Percentiles rank a stretch among this genome's conserved stretches.
phyloP scores from a whole-genome alignment of 2,113 vertebrate species.

The Peromyscus leucopus region DNA sequence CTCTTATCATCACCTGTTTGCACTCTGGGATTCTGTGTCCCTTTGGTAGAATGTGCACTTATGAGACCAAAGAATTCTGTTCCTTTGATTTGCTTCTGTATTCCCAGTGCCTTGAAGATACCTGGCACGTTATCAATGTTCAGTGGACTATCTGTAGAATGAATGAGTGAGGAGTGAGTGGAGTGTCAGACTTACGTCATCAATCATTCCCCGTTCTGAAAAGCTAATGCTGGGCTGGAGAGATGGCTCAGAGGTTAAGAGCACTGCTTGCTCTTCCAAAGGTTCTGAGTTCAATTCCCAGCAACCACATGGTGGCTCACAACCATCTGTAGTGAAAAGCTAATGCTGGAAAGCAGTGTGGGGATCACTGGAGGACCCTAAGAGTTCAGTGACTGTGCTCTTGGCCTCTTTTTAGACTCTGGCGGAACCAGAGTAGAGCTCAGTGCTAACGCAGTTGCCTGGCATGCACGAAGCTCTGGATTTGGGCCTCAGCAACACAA shows the following conservation, averaged over 20 bases:
- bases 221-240: neutral
- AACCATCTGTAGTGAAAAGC: neutral
- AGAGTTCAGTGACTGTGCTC: neutral
- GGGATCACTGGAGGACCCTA: neutral
- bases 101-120: neutral
- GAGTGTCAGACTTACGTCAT: neutral
- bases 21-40: neutral
- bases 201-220: neutral
- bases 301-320: too few relatives aligned
- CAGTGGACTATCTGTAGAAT: neutral
- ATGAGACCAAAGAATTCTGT: neutral
- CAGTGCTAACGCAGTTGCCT: neutral
- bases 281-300: too few relatives aligned
- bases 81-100: neutral
- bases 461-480: neutral
- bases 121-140: neutral
- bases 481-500: neutral
- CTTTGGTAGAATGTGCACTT: neutral
- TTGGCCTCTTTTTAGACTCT: neutral
- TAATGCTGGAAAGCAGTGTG: neutral
- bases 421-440: neutral
- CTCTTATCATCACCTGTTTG: neutral
- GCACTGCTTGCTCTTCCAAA: too few relatives aligned
- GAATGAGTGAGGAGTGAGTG: neutral
- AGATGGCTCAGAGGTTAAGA: too few relatives aligned